Evolutionary conservation across 2,888 invertebrate species (phyloP).

Genomic region (Drosophila affinis): DNA sequence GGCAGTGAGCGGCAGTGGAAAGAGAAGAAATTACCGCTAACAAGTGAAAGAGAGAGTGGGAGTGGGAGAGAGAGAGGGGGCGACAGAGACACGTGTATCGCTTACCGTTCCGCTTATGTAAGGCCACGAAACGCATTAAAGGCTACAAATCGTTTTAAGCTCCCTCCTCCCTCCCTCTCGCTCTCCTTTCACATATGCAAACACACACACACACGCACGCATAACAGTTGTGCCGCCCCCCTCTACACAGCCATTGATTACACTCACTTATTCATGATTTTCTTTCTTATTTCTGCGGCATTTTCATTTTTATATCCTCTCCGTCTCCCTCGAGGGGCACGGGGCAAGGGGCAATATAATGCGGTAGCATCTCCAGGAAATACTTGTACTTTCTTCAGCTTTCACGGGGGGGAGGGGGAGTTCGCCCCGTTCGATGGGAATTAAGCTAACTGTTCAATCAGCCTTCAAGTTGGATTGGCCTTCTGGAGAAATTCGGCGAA

Average conservation of each 20-base stretch:
- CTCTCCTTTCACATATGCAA: constrained; percentile 28
- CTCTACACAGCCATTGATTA: constrained; percentile 62
- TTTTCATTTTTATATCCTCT: constrained; percentile 51
- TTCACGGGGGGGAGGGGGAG: background rate
- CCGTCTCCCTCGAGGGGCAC: constrained; percentile 7
- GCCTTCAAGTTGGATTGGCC: background rate
- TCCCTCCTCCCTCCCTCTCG: constrained; percentile 26
- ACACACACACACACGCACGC: constrained; percentile 16
- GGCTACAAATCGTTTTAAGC: constrained; percentile 76
- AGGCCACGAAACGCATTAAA: constrained; percentile 72
- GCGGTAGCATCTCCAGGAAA: constrained; percentile 1
- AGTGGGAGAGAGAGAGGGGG: background rate
- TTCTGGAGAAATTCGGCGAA: background rate
- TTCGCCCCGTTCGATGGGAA: background rate
- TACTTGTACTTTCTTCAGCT: background rate
- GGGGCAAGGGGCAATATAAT: constrained; percentile 37
- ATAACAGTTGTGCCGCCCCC: constrained; percentile 9
- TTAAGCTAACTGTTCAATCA: constrained; percentile 17
- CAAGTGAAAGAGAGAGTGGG: background rate
- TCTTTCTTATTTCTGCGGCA: constrained; percentile 50
- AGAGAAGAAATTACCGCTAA: background rate
- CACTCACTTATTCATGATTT: constrained; percentile 71
- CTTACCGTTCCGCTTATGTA: constrained; percentile 68
- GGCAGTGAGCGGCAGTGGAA: background rate
- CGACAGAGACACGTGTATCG: constrained; percentile 50